These are phyloP conservation scores for Lysiphlebus fabarum DNA, from an alignment of 1,140 invertebrate genomes.

Conservation along the genomic window DNA sequence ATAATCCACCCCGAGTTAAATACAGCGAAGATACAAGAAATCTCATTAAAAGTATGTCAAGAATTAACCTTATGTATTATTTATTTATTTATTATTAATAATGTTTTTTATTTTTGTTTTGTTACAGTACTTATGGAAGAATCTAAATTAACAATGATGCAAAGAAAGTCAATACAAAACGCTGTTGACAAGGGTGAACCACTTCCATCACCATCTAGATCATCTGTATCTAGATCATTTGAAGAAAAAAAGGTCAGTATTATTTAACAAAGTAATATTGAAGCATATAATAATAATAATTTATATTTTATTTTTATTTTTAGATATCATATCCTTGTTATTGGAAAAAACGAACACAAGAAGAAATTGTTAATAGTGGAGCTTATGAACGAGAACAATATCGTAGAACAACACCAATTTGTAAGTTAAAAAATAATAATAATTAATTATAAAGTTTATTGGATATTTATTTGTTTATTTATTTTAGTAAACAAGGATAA, in stretches of 20 bases:
- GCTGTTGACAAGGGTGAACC: slow-evolving; percentile 47
- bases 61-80: background rate
- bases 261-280: background rate
- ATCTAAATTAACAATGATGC: slow-evolving; percentile 51
- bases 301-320: slow-evolving; percentile 22
- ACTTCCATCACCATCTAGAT: slow-evolving; percentile 33
- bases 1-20: slow-evolving; percentile 43
- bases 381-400: slow-evolving; percentile 52
- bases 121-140: slow-evolving; percentile 53
- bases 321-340: slow-evolving; percentile 25
- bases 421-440: slow-evolving; percentile 35
- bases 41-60: slow-evolving; percentile 45
- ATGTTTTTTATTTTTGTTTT: slow-evolving; percentile 20
- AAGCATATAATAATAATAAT: background rate
- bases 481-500: slow-evolving; percentile 46
- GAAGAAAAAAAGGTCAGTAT: slow-evolving; percentile 16
- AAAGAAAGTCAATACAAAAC: slow-evolving; percentile 46
- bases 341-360: slow-evolving; percentile 36
- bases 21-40: slow-evolving; percentile 51
- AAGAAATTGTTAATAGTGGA: slow-evolving; percentile 37
- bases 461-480: no score
- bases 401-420: slow-evolving; percentile 43
- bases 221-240: slow-evolving; percentile 13
- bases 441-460: no score
- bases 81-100: slow-evolving; percentile 15